Conservation (phyloP, 2,113 vertebrate species). For the Galemys pyrenaicus region DNA sequence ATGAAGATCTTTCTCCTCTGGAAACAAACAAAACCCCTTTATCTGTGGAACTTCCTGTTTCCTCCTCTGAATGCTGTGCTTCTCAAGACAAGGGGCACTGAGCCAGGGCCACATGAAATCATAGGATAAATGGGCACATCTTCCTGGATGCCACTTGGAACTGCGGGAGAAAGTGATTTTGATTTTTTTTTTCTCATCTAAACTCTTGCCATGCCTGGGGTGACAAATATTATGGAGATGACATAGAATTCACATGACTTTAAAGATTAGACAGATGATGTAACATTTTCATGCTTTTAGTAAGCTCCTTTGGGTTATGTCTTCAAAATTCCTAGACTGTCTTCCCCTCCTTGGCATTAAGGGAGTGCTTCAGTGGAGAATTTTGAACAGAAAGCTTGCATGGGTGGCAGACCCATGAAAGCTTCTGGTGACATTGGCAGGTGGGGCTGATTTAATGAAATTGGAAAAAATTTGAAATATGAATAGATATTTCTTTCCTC, state of each 20-base stretch:
- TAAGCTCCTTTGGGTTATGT: not conserved
- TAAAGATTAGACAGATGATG: conserved; percentile 40
- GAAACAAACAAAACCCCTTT: conserved; percentile 72
- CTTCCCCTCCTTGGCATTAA: not conserved
- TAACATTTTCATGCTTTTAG: not conserved
- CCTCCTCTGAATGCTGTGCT: conserved; percentile 34
- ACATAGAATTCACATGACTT: conserved; percentile 30
- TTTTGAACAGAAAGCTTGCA: not conserved
- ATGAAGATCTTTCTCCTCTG: conserved; percentile 61
- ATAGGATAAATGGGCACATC: conserved; percentile 32
- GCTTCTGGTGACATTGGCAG: not conserved
- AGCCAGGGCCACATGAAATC: conserved; percentile 56
- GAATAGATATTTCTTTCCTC: conserved; percentile 35
- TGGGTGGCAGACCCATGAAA: not conserved
- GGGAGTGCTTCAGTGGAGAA: not conserved
- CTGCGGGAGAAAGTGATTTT: not conserved
- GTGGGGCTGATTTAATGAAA: conserved; percentile 30
- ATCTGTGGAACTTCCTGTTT: conserved; percentile 71
- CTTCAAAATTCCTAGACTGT: conserved; percentile 8
- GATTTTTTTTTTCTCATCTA: conserved; percentile 11
- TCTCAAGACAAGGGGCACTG: not conserved
- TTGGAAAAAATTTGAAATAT: conserved; percentile 48
- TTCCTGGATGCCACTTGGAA: conserved; percentile 20
- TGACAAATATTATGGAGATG: not conserved
- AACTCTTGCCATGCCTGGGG: not conserved